Evolutionary conservation across 2,113 vertebrate genomes (phyloP).

Genomic region (Sterrhoptilus dennistouni): DNA sequence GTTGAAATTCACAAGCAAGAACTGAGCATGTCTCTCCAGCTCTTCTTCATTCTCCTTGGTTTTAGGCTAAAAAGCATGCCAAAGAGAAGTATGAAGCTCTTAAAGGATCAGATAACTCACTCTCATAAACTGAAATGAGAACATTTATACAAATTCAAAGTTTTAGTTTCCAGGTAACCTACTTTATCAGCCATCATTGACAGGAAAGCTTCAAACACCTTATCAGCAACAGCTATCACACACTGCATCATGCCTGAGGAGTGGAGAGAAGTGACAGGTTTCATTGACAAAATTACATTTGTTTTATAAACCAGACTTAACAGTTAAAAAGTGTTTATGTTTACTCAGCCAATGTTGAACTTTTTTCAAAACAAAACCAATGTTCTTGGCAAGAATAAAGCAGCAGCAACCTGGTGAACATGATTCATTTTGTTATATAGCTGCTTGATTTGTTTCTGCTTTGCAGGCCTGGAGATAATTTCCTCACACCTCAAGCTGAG

Average conservation of each 20-base stretch:
- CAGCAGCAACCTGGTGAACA: background rate
- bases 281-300: background rate
- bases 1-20: slow-evolving; percentile 94
- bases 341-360: background rate
- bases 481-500: background rate
- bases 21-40: slow-evolving; percentile 92
- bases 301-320: background rate
- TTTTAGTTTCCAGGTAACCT: background rate
- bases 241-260: slow-evolving; percentile 96
- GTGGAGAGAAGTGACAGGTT: background rate
- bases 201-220: slow-evolving; percentile 95
- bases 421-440: background rate
- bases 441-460: background rate
- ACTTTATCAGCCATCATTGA: slow-evolving; percentile 98
- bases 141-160: background rate
- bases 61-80: slow-evolving; percentile 81
- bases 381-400: background rate
- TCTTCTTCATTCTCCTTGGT: slow-evolving; percentile 96
- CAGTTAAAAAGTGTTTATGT: background rate
- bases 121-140: background rate
- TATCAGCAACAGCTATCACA: slow-evolving; percentile 93
- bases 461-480: background rate
- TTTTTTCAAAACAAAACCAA: background rate
- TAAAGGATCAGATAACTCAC: background rate
- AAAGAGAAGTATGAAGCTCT: background rate